Evolutionary conservation across 2,797 vertebrate species (phyloP), one percentile per base, ranked within the genome.

Genomic region (Phalloptychus januarius): DNA sequence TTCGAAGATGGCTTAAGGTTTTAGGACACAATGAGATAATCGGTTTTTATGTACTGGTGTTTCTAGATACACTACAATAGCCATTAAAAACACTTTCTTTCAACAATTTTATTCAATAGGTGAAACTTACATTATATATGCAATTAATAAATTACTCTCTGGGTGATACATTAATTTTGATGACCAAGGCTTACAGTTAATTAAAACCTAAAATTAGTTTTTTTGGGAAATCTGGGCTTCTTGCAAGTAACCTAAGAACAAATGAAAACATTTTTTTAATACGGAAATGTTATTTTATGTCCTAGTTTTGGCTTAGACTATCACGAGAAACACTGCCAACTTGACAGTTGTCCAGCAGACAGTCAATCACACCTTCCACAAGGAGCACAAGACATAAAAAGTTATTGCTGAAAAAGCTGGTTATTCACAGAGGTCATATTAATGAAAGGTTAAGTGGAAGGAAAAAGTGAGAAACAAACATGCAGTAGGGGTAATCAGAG

Each of bases 371-470:
- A 18, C 3, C 67, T 71, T 45, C 67, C 13, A 28, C 13, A 45
- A 45, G 16, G 67, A 45, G 23, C 12, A n/a, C 38, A 42, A 42
- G 67, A 6, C 25, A 28, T 15, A 71, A 70, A 44, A 28, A 8
- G 67, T 44, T 71, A 45, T 28, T 44, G 40, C 67, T 45, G n/a
- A 28, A 71, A 15, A 45, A 8, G 40, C 42, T 44, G 42, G 40
- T 71, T 71, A n/a, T 44, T 28, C 67, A 44, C 5, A 28, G 5
- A 8, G 42, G 45, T 25, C 42, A 45, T 16, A 70, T 28, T 44
- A 70, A 70, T 28, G n/a, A n/a, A n/a, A 70, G 44, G 67, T 70
- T 70, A 70, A 28, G n/a, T 18, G n/a, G 40, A 28, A 70, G 67
- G 42, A 70, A 70, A 67, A 69, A n/a, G 38, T 69, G 38, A 69